These are phyloP conservation scores for Rhynchotus rufescens DNA, from an alignment of 2,797 vertebrate species.

Conservation along the genomic window DNA sequence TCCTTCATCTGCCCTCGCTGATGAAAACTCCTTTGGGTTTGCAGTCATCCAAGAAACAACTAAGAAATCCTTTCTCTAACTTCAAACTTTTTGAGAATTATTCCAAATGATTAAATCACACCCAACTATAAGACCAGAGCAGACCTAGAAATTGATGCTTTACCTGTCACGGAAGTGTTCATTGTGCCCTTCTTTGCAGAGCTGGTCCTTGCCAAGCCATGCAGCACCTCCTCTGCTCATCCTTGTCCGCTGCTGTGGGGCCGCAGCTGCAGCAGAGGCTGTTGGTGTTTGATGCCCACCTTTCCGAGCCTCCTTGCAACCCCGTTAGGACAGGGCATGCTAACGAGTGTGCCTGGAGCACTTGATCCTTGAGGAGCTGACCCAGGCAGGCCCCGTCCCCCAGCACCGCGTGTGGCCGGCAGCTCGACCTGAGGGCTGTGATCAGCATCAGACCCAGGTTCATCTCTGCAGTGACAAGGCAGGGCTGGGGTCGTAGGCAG, in stretches of 20 bases:
- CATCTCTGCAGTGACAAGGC: background rate
- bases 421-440: background rate
- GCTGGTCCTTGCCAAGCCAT: background rate
- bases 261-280: background rate
- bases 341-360: background rate
- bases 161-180: background rate
- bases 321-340: background rate
- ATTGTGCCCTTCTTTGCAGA: background rate
- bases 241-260: background rate
- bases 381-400: background rate
- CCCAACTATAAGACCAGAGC: background rate
- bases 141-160: background rate
- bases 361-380: background rate
- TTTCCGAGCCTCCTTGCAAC: background rate
- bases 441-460: fast-evolving
- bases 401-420: background rate
- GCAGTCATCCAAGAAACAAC: background rate
- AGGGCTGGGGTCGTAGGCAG: background rate
- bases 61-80: background rate
- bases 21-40: background rate
- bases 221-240: background rate
- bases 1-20: background rate
- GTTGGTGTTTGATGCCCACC: background rate
- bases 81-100: background rate
- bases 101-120: background rate